Conservation (phyloP, 2,797 vertebrate species). For the Acrossocheilus wenchowensis region DNA sequence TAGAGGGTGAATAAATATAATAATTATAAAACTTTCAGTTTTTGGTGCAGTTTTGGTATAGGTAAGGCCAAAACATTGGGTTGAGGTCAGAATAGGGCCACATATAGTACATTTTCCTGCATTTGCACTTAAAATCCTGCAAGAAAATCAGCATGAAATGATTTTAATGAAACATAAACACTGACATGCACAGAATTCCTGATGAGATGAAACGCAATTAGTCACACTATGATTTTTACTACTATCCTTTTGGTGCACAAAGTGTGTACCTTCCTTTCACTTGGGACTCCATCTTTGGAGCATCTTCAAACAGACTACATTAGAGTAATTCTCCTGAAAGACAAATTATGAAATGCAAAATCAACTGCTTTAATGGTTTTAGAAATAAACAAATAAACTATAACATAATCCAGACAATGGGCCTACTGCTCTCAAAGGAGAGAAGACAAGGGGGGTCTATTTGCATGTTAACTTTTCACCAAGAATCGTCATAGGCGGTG, state of each 20-base stretch:
- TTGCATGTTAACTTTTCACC: slow-evolving; percentile 81
- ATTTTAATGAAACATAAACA: slow-evolving; percentile 20
- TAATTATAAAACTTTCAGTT: background rate
- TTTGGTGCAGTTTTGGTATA: background rate
- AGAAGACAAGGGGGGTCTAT: slow-evolving; percentile 65
- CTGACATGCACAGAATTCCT: slow-evolving; percentile 18
- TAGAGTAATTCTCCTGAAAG: slow-evolving; percentile 60
- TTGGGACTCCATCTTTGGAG: slow-evolving; percentile 18
- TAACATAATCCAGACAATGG: slow-evolving; percentile 79
- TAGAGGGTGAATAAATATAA: background rate
- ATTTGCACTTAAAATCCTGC: background rate
- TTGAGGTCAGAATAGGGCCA: background rate
- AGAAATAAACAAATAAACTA: slow-evolving; percentile 81
- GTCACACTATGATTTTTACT: slow-evolving; percentile 9
- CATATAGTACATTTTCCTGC: background rate
- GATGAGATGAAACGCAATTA: background rate
- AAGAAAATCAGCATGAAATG: background rate
- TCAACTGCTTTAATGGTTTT: slow-evolving; percentile 78
- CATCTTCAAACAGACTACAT: slow-evolving; percentile 48
- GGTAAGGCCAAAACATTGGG: background rate
- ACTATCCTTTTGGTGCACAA: slow-evolving; percentile 23
- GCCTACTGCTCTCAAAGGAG: slow-evolving; percentile 72
- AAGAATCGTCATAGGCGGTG: slow-evolving; percentile 76
- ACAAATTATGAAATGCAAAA: slow-evolving; percentile 80
- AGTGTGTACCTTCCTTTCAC: slow-evolving; percentile 23